Evolutionary conservation across 2,888 invertebrate genomes (phyloP), one percentile per base, ranked within the genome.

Genomic region (Chamaedrilus cognettii): DNA sequence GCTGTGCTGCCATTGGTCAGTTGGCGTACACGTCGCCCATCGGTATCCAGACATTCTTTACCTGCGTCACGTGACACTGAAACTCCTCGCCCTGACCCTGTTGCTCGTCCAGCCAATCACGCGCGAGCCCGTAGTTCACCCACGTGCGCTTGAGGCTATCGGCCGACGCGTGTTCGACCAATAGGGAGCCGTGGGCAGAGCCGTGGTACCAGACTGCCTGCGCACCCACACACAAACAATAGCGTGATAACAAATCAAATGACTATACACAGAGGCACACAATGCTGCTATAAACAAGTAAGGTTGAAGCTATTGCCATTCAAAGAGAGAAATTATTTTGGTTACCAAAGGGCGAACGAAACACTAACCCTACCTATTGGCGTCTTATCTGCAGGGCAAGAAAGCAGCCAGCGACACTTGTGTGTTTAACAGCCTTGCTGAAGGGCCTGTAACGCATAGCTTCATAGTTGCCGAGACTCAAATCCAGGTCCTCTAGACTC

Each of bases 21-120:
- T 85, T 85, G 26, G 85, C 84, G 78, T 82, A 85, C 26, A 84
- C 83, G 52, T 84, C 85, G 15, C 85, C 85, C 83, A 84, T 83
- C 11, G 85, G 85, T 3, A 85, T 78, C 84, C 84, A 85, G 65
- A 85, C 78, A 62, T 83, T 83, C 73, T 85, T 85, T 49, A 75
- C 76, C 67, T 83, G 81, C 23, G 80, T 77, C 1, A 83, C 77
- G 33, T 85, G 83, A 62, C 82, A 80, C 11, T 84, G 75, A 63
- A 85, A 84, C 72, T 85, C 85, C 59, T 82, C 81, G 2, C 83
- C 82, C 42, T 81, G 79, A 11, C 81, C 80, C 61, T 79, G 77
- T 49, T 77, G 76, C 19, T 72, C 42, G 42, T 78, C 75, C 2
- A 72, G 66, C 82, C 84, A 85, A 70, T 84, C 77, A 3, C 84